These are phyloP conservation scores for Pristionchus maxplancki DNA, from an alignment of 2,888 invertebrate species.

Conservation along the genomic window DNA sequence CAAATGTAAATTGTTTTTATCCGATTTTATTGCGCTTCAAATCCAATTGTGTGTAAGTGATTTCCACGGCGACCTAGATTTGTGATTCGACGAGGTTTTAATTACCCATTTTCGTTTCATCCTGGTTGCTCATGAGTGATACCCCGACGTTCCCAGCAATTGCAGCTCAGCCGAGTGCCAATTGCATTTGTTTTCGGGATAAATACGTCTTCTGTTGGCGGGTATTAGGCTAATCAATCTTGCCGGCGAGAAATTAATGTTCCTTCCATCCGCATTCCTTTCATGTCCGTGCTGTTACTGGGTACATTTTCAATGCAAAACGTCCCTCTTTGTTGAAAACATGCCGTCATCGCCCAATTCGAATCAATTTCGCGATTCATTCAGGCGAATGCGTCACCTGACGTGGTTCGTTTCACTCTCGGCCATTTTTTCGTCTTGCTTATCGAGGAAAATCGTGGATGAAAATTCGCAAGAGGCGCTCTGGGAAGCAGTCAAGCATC, in stretches of 20 bases:
- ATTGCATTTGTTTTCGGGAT: too few relatives aligned
- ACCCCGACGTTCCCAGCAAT: too few relatives aligned
- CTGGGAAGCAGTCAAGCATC: slow-evolving; percentile 23
- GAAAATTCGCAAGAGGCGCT: slow-evolving; percentile 42
- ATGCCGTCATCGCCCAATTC: background rate
- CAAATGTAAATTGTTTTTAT: background rate
- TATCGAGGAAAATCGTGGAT: slow-evolving; percentile 19
- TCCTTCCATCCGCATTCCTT: background rate
- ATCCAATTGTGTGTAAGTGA: too few relatives aligned
- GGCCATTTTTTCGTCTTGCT: background rate
- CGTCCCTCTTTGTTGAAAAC: background rate
- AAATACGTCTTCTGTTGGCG: background rate
- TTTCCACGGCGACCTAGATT: too few relatives aligned
- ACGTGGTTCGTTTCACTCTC: background rate
- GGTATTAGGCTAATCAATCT: background rate
- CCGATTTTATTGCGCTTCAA: background rate
- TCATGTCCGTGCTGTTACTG: background rate
- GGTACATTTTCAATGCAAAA: background rate
- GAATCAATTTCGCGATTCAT: background rate
- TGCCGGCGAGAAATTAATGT: background rate
- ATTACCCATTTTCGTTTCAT: too few relatives aligned
- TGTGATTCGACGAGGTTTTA: too few relatives aligned
- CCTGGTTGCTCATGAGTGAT: too few relatives aligned
- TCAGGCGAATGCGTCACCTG: background rate
- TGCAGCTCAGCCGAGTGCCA: too few relatives aligned